A percentile compares a stretch with the other conserved stretches of the same genome.
phyloP scores from a whole-genome alignment of 1,140 invertebrate species.

The Eulimnadia texana region DNA sequence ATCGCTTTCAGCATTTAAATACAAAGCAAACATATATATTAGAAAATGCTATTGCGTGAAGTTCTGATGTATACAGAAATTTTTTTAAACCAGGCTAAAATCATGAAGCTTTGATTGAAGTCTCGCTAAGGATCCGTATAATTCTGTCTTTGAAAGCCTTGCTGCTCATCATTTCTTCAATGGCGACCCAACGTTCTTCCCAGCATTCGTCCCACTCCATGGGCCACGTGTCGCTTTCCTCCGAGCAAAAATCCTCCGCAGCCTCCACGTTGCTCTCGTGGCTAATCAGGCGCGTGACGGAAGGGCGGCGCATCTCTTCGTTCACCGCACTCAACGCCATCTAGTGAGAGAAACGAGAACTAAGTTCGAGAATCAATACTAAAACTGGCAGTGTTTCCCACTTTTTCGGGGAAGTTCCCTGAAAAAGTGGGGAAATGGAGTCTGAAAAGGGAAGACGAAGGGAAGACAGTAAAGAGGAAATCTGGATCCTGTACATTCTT shows the following conservation, averaged over 20 bases:
- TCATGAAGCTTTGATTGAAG: constrained; percentile 15
- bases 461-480: too few species aligned
- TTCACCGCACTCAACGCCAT: constrained; percentile 15
- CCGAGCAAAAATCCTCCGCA: constrained; percentile 2
- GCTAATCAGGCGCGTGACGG: constrained; percentile 1
- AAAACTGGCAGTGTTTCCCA: too few species aligned
- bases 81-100: too few species aligned
- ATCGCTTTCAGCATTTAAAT: too few species aligned
- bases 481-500: too few species aligned
- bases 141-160: constrained; percentile 16
- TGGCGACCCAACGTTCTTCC: constrained; percentile 15
- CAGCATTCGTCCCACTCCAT: constrained; percentile 18
- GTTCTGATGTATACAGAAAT: too few species aligned
- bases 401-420: too few species aligned
- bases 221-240: constrained; percentile 14
- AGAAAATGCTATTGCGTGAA: too few species aligned
- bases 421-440: too few species aligned
- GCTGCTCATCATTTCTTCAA: constrained; percentile 14
- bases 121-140: constrained; percentile 17
- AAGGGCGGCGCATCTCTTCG: constrained; percentile 10
- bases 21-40: too few species aligned
- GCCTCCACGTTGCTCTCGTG: constrained; percentile 1
- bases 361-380: too few species aligned
- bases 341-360: neutral
- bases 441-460: too few species aligned